Percentiles rank a stretch among this genome's conserved stretches.
Conservation (phyloP, 2,888 invertebrate species). For the Synergus umbraculus region DNA sequence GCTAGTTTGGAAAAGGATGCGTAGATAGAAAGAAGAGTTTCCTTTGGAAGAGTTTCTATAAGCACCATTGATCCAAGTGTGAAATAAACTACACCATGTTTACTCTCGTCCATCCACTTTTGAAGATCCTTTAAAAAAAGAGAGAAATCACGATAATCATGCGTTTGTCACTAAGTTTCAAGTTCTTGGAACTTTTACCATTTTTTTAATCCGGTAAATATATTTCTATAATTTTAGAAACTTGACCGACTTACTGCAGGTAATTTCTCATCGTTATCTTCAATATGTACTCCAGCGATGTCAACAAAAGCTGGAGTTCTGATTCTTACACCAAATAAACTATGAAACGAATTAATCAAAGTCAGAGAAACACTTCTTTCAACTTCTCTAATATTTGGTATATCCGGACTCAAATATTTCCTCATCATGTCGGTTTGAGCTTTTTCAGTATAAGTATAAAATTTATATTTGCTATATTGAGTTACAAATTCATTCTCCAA, state of each 20-base stretch:
- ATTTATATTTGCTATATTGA: not conserved
- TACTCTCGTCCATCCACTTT: slow-evolving; percentile 65
- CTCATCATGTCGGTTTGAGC: slow-evolving; percentile 55
- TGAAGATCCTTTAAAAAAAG: slow-evolving; percentile 56
- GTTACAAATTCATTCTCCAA: slow-evolving; percentile 48
- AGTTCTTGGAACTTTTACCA: not conserved
- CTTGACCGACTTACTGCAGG: slow-evolving; percentile 49
- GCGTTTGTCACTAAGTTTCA: not conserved
- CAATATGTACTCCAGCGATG: slow-evolving; percentile 79
- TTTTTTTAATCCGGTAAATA: no score
- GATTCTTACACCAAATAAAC: slow-evolving; percentile 77
- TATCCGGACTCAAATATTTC: slow-evolving; percentile 58
- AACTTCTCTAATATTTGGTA: slow-evolving; percentile 74
- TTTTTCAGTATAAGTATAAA: slow-evolving; percentile 9
- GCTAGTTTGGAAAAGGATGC: slow-evolving; percentile 60
- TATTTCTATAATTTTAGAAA: not conserved
- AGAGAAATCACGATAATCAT: not conserved
- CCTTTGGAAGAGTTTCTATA: slow-evolving; percentile 60
- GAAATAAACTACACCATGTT: slow-evolving; percentile 66
- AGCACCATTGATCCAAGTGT: slow-evolving; percentile 66
- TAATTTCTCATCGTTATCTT: slow-evolving; percentile 58
- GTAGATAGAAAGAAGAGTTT: slow-evolving; percentile 61
- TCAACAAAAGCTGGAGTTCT: slow-evolving; percentile 77
- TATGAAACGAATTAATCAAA: slow-evolving; percentile 78
- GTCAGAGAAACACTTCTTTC: slow-evolving; percentile 78